phyloP scores from a whole-genome alignment of 2,888 invertebrate species.

The Molanna angustata region DNA sequence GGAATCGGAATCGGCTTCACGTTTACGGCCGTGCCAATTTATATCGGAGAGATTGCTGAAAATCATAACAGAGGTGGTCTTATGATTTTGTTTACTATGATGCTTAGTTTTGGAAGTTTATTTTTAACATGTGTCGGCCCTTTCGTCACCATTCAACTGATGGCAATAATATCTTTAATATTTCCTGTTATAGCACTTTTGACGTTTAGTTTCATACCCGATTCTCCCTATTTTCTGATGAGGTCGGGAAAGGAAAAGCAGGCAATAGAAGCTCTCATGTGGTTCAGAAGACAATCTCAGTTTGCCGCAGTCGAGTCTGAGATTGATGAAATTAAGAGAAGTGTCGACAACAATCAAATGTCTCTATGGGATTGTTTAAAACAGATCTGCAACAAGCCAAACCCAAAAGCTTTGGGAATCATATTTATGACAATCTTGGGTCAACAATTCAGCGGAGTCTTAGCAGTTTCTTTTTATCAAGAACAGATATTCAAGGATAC shows the following conservation, averaged over 20 bases:
- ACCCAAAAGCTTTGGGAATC: slow-evolving; percentile 29
- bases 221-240: slow-evolving; percentile 31
- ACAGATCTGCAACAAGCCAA: slow-evolving; percentile 21
- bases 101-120: slow-evolving; percentile 26
- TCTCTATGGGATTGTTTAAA: slow-evolving; percentile 26
- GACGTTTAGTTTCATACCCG: slow-evolving; percentile 30
- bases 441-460: slow-evolving; percentile 29
- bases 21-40: slow-evolving; percentile 31
- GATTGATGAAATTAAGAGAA: slow-evolving; percentile 22
- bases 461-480: slow-evolving; percentile 27
- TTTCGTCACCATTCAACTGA: slow-evolving; percentile 20
- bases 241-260: slow-evolving; percentile 25
- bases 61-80: slow-evolving; percentile 31
- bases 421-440: slow-evolving; percentile 20
- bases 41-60: slow-evolving; percentile 33
- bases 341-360: slow-evolving; percentile 18
- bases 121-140: slow-evolving; percentile 31
- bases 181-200: slow-evolving; percentile 30
- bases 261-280: slow-evolving; percentile 25
- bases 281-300: slow-evolving; percentile 25
- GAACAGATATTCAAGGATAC: slow-evolving; percentile 27
- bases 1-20: slow-evolving; percentile 31
- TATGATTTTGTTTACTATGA: slow-evolving; percentile 27
- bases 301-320: slow-evolving; percentile 21
- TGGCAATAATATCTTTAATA: slow-evolving; percentile 24